These are phyloP conservation scores for Pteropus alecto DNA, from an alignment of 2,113 vertebrate genomes.

Conservation along the genomic window DNA sequence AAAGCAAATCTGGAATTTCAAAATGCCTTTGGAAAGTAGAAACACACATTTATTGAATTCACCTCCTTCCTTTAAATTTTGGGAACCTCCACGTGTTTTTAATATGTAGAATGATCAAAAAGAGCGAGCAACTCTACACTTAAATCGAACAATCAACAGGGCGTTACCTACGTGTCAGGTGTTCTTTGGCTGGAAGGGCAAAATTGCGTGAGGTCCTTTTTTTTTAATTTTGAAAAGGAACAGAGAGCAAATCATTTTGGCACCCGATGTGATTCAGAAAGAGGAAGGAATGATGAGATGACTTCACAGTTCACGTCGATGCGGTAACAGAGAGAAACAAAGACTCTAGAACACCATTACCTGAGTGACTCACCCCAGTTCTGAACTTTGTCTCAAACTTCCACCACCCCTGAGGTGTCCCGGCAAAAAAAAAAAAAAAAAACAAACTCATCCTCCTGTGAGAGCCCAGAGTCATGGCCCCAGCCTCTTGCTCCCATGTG, in stretches of 20 bases:
- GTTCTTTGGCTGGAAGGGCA: neutral
- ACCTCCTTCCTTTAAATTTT: neutral
- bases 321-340: neutral
- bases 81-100: neutral
- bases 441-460: neutral
- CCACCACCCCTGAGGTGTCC: neutral
- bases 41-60: neutral
- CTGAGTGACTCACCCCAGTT: neutral
- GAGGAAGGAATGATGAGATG: neutral
- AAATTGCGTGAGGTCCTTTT: neutral
- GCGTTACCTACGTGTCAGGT: too few species aligned
- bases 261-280: neutral
- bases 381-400: neutral
- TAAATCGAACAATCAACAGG: neutral
- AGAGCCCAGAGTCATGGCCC: neutral
- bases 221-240: neutral
- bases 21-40: neutral
- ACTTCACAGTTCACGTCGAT: neutral
- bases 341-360: neutral
- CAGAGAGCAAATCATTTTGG: neutral
- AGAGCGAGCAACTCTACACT: neutral
- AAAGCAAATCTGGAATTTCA: neutral
- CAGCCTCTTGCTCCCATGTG: fast-evolving
- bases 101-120: neutral
- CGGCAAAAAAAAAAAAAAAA: neutral